These are phyloP conservation scores for Drosophila azteca DNA, from an alignment of 1,140 invertebrate genomes.

Conservation along the genomic window DNA sequence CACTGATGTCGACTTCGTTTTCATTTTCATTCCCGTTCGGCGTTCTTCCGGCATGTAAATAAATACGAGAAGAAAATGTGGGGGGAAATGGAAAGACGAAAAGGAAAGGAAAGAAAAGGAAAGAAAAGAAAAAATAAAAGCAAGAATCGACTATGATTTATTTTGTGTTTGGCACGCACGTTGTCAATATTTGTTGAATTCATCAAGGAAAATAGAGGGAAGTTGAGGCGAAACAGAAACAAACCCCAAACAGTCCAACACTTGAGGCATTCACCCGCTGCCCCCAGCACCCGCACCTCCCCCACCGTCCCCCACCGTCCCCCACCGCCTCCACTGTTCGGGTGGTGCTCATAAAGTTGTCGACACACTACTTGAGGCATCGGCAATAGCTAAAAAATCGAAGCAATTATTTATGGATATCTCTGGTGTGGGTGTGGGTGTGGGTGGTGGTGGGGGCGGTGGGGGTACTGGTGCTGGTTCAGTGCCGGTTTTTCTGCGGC, in stretches of 20 bases:
- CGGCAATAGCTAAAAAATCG: conserved; percentile 61
- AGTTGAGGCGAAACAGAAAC: conserved; percentile 45
- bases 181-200: conserved; percentile 81
- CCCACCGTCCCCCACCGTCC: not conserved
- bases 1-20: conserved; percentile 20
- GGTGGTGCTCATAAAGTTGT: conserved; percentile 64
- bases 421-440: conserved; percentile 25
- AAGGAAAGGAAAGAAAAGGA: conserved; percentile 51
- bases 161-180: conserved; percentile 77
- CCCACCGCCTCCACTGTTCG: conserved; percentile 9
- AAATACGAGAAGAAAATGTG: conserved; percentile 61
- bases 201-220: conserved; percentile 63
- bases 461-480: too few relatives aligned
- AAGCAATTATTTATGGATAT: conserved; percentile 77
- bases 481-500: conserved; percentile 6
- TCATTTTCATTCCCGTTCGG: conserved; percentile 46
- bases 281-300: not conserved
- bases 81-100: conserved; percentile 52
- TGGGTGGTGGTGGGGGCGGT: too few relatives aligned
- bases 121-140: conserved; percentile 57
- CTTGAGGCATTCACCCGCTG: conserved; percentile 19
- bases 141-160: conserved; percentile 78
- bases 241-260: conserved; percentile 23
- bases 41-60: conserved; percentile 80
- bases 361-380: conserved; percentile 64